Percentiles rank a stretch among this genome's conserved stretches.
These are phyloP conservation scores for Periphyllus acericola DNA, from an alignment of 2,888 invertebrate species.

Conservation along the genomic window DNA sequence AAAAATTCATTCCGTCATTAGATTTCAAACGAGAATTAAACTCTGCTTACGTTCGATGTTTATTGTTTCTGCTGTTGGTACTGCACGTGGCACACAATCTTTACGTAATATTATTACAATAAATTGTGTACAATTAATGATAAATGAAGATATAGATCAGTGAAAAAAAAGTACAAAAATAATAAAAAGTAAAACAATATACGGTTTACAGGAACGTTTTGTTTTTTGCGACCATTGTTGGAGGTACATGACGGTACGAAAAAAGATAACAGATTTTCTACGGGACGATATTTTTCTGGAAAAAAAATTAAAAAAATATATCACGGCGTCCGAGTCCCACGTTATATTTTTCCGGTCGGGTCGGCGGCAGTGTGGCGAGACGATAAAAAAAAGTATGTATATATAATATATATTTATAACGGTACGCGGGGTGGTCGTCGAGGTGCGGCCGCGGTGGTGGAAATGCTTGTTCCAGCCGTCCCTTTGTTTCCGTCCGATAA, in stretches of 20 bases:
- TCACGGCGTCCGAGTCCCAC: background rate
- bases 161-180: background rate
- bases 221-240: background rate
- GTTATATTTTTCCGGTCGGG: background rate
- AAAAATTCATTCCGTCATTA: no score
- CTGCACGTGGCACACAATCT: no score
- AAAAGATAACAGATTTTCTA: constrained; percentile 7
- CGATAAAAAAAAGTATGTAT: background rate
- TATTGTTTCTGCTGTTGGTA: background rate
- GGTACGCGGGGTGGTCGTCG: background rate
- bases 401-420: background rate
- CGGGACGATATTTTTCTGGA: background rate
- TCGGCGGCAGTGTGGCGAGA: background rate
- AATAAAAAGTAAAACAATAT: constrained; percentile 27
- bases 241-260: background rate
- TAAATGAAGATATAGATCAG: constrained; percentile 21
- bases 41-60: background rate
- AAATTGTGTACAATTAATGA: background rate
- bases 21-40: no score
- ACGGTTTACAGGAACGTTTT: background rate
- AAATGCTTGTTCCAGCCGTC: background rate
- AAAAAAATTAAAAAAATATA: background rate
- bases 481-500: constrained; percentile 24
- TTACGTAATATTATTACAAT: background rate
- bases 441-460: background rate